Percentiles rank a stretch among this genome's conserved stretches.
These are phyloP conservation scores for Atherinosoma microstoma DNA, from an alignment of 2,797 vertebrate genomes.

Conservation along the genomic window DNA sequence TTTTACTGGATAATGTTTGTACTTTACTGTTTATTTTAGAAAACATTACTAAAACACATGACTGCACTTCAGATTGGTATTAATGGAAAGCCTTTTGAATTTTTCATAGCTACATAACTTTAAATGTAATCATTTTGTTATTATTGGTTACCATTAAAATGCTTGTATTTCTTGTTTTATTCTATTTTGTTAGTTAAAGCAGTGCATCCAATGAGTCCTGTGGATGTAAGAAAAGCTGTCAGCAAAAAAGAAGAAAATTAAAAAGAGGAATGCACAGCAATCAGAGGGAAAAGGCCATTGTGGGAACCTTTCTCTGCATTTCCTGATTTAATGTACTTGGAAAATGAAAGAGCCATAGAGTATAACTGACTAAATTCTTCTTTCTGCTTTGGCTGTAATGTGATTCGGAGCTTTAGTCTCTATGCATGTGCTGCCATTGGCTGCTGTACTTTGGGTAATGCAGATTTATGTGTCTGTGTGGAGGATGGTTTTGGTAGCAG, in stretches of 20 bases:
- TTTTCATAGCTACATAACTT: not conserved
- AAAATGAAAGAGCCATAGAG: slow-evolving; percentile 37
- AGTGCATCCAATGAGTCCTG: slow-evolving; percentile 3
- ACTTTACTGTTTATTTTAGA: too few relatives aligned
- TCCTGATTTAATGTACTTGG: slow-evolving; percentile 34
- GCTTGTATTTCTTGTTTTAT: slow-evolving; percentile 15
- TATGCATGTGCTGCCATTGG: slow-evolving; percentile 37
- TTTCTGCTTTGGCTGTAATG: slow-evolving; percentile 50
- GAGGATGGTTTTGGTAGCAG: slow-evolving; percentile 35
- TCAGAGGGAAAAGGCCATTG: slow-evolving; percentile 27
- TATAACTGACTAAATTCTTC: slow-evolving; percentile 41
- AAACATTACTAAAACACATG: too few relatives aligned
- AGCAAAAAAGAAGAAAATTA: slow-evolving; percentile 11
- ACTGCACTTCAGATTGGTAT: not conserved
- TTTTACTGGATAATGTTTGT: too few relatives aligned
- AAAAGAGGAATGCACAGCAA: slow-evolving; percentile 29
- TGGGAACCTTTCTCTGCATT: slow-evolving; percentile 37
- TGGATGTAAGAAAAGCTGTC: slow-evolving; percentile 15
- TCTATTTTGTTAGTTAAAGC: slow-evolving; percentile 25
- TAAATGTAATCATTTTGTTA: not conserved
- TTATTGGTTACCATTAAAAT: too few relatives aligned
- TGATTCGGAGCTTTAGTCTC: slow-evolving; percentile 54
- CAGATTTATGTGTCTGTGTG: slow-evolving; percentile 28
- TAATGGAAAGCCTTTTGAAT: not conserved
- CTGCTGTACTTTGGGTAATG: slow-evolving; percentile 43